Base-by-base conservation (phyloP, 2,888 invertebrate species). In the Neoascia interrupta region DNA sequence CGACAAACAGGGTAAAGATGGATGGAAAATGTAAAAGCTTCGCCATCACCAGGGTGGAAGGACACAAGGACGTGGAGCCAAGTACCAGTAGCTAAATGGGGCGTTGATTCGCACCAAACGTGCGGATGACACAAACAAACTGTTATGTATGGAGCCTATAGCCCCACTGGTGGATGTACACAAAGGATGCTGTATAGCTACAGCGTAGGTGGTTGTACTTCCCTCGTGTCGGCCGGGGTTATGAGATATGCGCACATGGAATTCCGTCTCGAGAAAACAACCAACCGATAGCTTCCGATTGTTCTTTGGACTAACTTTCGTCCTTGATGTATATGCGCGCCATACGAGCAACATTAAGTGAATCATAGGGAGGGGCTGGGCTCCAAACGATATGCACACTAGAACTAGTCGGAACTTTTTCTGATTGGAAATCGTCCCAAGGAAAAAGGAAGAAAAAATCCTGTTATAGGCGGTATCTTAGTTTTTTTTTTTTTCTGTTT, bases 251-350 rank as follows among this genome's bases (percentile, higher is more conserved):
- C 79, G 79, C 79, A 73, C 79, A 79, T 79, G 79, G 19, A 43
- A 51, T 61, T 37, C 26, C 5, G 53, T 73, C 54, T 73, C 73
- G 60, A 73, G 79, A 79, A 66, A 79, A 73, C 79, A 79, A 73
- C 79, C 79, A 79, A 79, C 79, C 79, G 79, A 79, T 79, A 61
- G 79, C 79, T 68, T 68, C 79, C 79, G 73, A 79, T 79, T 79
- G 43, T 73, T 79, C 61, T 43, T 56, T 37, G 34, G 36, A 61
- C 66, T 61, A 49, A 73, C 49, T 68, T 51, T 79, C 73, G 73
- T 66, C 79, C 73, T 79, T 73, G 73, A 61, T 73, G 64, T 75
- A 56, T 51, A 51, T 39, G 47, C 73, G 73, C 79, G 66, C 45
- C 79, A 73, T 79, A 49, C 79, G 79, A 73, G 79, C 73, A 79